Evolutionary conservation across 1,140 invertebrate species (phyloP), one percentile per base, ranked within the genome.

Genomic region (Laupala kohalensis): DNA sequence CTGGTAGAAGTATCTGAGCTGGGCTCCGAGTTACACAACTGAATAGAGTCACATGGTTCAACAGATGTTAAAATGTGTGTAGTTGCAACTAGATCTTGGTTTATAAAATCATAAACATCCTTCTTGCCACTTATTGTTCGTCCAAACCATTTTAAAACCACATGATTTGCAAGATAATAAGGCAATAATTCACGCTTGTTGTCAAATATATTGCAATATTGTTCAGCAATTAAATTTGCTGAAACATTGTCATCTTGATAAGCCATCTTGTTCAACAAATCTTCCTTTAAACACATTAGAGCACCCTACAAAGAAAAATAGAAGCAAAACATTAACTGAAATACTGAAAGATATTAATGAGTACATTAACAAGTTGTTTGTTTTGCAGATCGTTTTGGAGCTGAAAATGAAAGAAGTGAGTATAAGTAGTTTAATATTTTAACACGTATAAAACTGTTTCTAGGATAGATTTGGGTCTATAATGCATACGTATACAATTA

Each of bases 101-200:
- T n/a, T 25, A 71, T 29, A 25, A 53, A 71, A 5, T 64, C 26
- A 29, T 6, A 23, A 25, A 82, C 78, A 75, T 84, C 83, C 75
- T 83, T 83, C 72, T 81, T 81, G 0, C 79, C 81, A 77, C 80
- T 85, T 3, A 86, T 79, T 29, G 83, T 85, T 67, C 82, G 77
- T 0, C 84, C 85, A 78, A 86, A 87, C 83, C 84, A 86, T 76
- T 86, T 82, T 3, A 86, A 76, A 15, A 80, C 78, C 5, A 81
- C 80, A 75, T 84, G 80, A 74, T 85, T 83, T 25, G 84, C 79
- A 70, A 86, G 74, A 77, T 85, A 85, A 9, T 19, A 12, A 23
- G 25, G 19, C 6, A 71, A 30, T 6, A n/a, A n/a, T 6, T 71
- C 70, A 66, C 70, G 64, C 6, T 29, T 12, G 4, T 71, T 65